These are phyloP conservation scores for Bombycilla garrulus DNA, from an alignment of 2,113 vertebrate species.

Conservation along the genomic window DNA sequence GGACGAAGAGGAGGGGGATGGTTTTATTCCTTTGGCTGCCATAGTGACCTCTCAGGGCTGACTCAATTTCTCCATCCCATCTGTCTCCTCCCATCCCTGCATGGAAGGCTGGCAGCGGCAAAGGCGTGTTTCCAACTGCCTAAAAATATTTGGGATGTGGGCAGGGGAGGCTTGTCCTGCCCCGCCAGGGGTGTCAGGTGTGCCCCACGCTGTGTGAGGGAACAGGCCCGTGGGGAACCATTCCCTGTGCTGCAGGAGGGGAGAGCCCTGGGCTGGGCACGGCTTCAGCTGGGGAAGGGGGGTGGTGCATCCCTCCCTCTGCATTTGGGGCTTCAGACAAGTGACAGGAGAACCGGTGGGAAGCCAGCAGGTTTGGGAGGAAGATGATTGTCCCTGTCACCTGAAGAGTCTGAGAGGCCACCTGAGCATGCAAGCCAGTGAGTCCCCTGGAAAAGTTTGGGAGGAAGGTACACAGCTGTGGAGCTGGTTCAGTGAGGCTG, in stretches of 20 bases:
- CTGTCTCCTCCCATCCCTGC: background rate
- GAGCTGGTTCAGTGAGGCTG: background rate
- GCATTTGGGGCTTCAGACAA: background rate
- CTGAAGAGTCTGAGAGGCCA: background rate
- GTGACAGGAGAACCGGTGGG: background rate
- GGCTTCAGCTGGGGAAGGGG: background rate
- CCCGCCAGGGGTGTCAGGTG: background rate
- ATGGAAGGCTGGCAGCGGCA: background rate
- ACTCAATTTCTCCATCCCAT: background rate
- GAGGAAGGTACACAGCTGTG: background rate
- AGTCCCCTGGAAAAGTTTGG: background rate
- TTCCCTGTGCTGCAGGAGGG: background rate
- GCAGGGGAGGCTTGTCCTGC: background rate
- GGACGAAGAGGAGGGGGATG: background rate
- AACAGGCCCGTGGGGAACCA: accelerated
- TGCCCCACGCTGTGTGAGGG: background rate
- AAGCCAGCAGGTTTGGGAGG: background rate
- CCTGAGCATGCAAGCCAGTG: accelerated
- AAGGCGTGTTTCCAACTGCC: background rate
- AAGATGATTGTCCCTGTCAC: background rate
- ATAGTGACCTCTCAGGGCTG: background rate
- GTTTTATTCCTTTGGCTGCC: background rate
- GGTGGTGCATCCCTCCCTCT: background rate
- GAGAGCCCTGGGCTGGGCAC: background rate
- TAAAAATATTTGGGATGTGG: background rate